Evolutionary conservation across 2,113 vertebrate genomes (phyloP).

Genomic region (Antechinus stuartii): DNA sequence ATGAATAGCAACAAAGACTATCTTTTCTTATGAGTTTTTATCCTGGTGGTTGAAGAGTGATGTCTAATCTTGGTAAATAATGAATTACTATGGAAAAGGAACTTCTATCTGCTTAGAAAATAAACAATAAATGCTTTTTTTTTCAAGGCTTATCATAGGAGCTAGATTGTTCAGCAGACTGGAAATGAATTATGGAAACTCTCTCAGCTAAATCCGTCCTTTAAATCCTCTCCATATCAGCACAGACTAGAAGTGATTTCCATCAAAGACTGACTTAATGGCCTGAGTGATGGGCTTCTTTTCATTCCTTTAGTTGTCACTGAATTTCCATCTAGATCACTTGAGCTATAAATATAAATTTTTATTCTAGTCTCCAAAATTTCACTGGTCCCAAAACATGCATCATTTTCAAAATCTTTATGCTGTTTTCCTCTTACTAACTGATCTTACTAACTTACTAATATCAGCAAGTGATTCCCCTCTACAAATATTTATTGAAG

Average conservation of each 20-base stretch:
- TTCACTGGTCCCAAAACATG: constrained; percentile 25
- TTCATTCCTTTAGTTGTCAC: constrained; percentile 17
- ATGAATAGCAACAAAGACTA: neutral
- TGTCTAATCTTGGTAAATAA: neutral
- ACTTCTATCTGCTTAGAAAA: neutral
- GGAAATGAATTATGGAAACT: neutral
- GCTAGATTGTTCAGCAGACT: constrained; percentile 6
- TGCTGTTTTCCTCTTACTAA: neutral
- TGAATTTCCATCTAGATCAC: constrained; percentile 23
- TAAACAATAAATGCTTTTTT: neutral
- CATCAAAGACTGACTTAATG: neutral
- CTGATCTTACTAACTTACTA: neutral
- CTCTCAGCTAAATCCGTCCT: neutral
- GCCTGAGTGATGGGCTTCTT: constrained; percentile 21
- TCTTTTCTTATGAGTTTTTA: neutral
- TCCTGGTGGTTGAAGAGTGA: neutral
- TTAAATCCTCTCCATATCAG: constrained; percentile 9
- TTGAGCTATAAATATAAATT: constrained; percentile 18
- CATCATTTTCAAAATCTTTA: constrained; percentile 44
- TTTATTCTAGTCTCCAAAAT: constrained; percentile 45
- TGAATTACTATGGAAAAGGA: neutral
- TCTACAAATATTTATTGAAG: neutral
- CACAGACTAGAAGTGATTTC: constrained; percentile 23
- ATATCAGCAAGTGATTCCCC: neutral
- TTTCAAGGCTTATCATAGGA: neutral